Evolutionary conservation across 2,888 invertebrate species (phyloP).

Genomic region (Dicyrtomina minuta): DNA sequence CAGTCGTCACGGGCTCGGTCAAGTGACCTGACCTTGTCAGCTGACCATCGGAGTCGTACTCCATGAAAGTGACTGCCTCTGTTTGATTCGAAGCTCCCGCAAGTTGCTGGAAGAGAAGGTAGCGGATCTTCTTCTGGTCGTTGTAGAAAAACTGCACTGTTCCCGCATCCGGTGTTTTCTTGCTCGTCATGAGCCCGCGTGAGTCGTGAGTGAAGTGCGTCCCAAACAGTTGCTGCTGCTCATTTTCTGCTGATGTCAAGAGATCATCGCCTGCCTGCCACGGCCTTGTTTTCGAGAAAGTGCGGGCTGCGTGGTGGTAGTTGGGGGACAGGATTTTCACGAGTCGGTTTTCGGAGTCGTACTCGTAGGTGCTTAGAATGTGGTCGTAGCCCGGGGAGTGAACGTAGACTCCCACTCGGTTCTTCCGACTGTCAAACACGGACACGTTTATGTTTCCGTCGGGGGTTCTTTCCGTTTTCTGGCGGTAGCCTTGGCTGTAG

Average conservation of each 20-base stretch:
- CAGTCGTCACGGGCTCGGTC: too few species aligned
- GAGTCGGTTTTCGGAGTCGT: conserved; percentile 35
- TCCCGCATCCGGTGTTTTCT: conserved; percentile 22
- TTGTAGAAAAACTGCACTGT: conserved; percentile 19
- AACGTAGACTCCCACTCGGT: conserved; percentile 22
- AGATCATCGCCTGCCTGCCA: too few species aligned
- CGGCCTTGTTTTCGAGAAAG: neutral
- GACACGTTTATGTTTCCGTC: conserved; percentile 1
- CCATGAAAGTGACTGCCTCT: too few species aligned
- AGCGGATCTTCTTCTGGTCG: too few species aligned
- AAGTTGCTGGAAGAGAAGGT: too few species aligned
- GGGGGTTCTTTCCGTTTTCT: neutral
- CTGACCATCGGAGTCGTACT: too few species aligned
- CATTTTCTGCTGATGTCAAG: neutral
- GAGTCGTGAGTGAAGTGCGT: neutral
- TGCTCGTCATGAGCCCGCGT: too few species aligned
- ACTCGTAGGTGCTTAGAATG: conserved; percentile 33
- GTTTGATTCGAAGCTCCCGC: too few species aligned
- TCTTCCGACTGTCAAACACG: neutral
- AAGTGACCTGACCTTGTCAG: too few species aligned
- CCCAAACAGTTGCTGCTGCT: neutral
- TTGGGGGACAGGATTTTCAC: conserved; percentile 45
- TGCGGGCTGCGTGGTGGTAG: conserved; percentile 41
- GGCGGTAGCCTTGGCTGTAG: neutral
- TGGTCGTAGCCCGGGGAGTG: conserved; percentile 23